A percentile compares a stretch with the other conserved stretches of the same genome.
These are phyloP conservation scores for Brachyptera putata DNA, from an alignment of 2,888 invertebrate genomes.

Conservation along the genomic window DNA sequence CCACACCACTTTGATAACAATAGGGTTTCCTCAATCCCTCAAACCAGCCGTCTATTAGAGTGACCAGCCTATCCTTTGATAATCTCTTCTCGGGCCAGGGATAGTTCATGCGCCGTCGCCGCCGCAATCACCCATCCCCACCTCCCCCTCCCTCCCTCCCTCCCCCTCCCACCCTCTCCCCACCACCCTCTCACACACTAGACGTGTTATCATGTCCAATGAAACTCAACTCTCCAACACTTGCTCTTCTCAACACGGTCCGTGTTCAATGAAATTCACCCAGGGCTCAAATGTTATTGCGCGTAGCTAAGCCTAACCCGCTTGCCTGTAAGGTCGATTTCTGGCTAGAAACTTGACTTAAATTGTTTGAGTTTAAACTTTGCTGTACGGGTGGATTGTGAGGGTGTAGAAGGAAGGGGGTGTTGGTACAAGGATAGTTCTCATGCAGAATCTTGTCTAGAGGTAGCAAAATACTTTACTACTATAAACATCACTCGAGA, in stretches of 20 bases:
- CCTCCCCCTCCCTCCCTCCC: background rate
- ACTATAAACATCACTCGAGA: too few relatives aligned
- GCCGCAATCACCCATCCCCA: background rate
- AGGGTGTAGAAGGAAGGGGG: too few relatives aligned
- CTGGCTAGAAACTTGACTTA: constrained; percentile 24
- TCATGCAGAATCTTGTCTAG: too few relatives aligned
- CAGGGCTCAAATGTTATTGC: constrained; percentile 14
- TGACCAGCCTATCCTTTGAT: constrained; percentile 5
- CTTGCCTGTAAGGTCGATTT: constrained; percentile 9
- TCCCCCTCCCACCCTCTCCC: background rate
- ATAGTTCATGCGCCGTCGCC: background rate
- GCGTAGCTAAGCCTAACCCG: constrained; percentile 8
- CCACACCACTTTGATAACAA: constrained; percentile 15
- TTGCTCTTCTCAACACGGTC: constrained; percentile 4
- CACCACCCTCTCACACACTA: constrained; percentile 1
- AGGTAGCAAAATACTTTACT: too few relatives aligned
- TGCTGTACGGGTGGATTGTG: constrained; percentile 18
- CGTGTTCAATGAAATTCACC: constrained; percentile 5
- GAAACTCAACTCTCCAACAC: constrained; percentile 19
- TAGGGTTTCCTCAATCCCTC: constrained; percentile 12
- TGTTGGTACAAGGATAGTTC: too few relatives aligned
- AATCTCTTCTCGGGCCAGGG: constrained; percentile 2
- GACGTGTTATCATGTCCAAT: constrained; percentile 22
- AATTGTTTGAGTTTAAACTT: constrained; percentile 30
- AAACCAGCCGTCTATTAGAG: constrained; percentile 8